Base-by-base conservation (phyloP, 92 coral and sea anemone species). In the Meandrina meandrites region DNA sequence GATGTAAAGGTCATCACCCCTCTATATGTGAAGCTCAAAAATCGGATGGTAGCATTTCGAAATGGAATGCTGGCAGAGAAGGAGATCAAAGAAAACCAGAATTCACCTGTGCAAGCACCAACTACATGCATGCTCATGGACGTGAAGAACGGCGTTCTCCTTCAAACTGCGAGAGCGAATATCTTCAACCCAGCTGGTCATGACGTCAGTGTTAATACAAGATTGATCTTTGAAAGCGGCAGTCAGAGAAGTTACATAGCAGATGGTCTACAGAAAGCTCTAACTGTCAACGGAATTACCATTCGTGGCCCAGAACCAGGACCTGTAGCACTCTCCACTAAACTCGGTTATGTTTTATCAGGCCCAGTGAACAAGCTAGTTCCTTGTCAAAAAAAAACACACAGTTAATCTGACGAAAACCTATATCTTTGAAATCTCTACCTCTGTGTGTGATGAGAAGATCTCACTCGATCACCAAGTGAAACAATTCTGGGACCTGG, bases 401-500 rank as follows among this genome's bases (percentile, higher is more conserved):
- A 53, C 58, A 53, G 58, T 53, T 53, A 53, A 53, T 19, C 22
- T 56, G 0, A 56, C 62, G 0, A 21, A 15, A 56, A 56, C 62
- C 1, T 22, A 19, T 56, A 22, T 56, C 4, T 21, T 56, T 5
- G 7, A 56, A 56, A 56, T 56, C 62, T 56, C 21, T 2, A 17
- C 0, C 22, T 17, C 19, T 56, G 21, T 56, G 5, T 0, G 4
- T 56, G 62, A 32, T 12, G 37, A 70, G 36, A 32, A 32, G 24
- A 31, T 32, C 45, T 28, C 37, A 11, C 75, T 70, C 8, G 54
- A 18, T 5, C 57, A 66, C 14, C 34, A 81, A 40, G 75, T 81
- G 15, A 81, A 81, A 34, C 70, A 81, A 24, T 81, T 66, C 86
- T 81, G 75, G 86, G 77, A 81, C 48, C 21, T 81, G 6, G 81